These are phyloP conservation scores for Spinus olivaceus DNA, from an alignment of 2,797 vertebrate genomes.

Conservation along the genomic window DNA sequence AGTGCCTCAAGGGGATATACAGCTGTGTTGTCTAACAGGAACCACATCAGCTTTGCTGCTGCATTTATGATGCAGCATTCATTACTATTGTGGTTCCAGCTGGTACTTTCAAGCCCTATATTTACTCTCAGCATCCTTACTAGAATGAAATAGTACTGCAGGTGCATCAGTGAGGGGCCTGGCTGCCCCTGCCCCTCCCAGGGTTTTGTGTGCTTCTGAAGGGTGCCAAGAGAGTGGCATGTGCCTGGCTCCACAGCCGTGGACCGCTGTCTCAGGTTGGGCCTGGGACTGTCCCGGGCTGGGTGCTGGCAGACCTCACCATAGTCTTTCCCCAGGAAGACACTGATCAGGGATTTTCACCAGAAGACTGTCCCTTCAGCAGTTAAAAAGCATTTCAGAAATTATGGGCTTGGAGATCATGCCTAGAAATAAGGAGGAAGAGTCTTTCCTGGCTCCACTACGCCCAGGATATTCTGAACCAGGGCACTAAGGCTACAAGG, in stretches of 20 bases:
- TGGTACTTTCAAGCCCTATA: neutral
- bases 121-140: neutral
- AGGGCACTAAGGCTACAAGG: neutral
- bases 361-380: neutral
- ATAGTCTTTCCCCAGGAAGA: neutral
- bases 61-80: neutral
- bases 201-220: neutral
- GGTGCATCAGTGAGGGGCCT: neutral
- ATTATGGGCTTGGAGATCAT: neutral
- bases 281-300: neutral
- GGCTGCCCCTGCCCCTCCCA: neutral
- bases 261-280: neutral
- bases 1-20: neutral
- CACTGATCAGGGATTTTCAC: neutral
- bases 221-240: neutral
- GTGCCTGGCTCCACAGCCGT: accelerated
- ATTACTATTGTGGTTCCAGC: neutral
- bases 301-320: neutral
- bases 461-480: neutral
- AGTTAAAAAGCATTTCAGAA: neutral
- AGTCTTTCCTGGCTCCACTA: neutral
- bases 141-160: neutral
- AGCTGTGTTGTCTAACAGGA: neutral
- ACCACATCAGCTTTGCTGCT: neutral
- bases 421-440: neutral